Evolutionary conservation across 37 sponge, comb jelly and placozoan species (phyloP).

Genomic region (Hormiphora californensis): DNA sequence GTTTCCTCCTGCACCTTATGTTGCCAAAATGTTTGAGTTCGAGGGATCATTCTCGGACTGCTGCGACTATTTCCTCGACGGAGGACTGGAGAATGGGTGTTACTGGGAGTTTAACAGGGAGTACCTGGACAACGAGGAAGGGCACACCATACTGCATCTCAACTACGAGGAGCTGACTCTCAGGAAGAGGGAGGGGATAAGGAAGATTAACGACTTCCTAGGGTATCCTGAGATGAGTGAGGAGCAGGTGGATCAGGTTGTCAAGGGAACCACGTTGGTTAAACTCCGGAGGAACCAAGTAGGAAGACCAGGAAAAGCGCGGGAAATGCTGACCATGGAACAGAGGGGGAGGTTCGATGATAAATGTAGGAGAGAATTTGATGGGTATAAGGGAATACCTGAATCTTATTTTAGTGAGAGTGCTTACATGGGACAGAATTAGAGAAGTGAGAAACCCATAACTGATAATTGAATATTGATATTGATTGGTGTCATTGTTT

Average conservation of each 20-base stretch:
- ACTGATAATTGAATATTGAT: too few relatives aligned
- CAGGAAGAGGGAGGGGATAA: not conserved
- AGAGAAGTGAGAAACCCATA: too few relatives aligned
- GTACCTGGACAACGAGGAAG: not conserved
- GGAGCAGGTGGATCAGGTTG: not conserved
- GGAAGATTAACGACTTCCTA: not conserved
- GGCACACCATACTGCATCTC: not conserved
- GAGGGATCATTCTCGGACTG: not conserved
- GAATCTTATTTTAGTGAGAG: too few relatives aligned
- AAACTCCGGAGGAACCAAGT: too few relatives aligned
- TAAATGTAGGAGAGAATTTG: too few relatives aligned
- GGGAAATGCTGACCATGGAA: too few relatives aligned
- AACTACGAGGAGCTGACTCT: not conserved
- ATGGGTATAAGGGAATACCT: too few relatives aligned
- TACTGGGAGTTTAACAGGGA: not conserved
- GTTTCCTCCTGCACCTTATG: not conserved
- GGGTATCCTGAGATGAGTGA: not conserved
- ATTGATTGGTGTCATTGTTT: too few relatives aligned
- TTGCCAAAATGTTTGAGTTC: not conserved
- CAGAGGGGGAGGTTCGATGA: too few relatives aligned
- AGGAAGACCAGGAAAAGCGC: too few relatives aligned
- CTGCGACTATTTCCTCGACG: not conserved
- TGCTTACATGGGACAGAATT: too few relatives aligned
- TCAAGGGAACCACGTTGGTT: not conserved
- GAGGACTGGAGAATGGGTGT: not conserved